phyloP scores from a whole-genome alignment of 2,797 vertebrate species.

The Sebastes reedi region DNA sequence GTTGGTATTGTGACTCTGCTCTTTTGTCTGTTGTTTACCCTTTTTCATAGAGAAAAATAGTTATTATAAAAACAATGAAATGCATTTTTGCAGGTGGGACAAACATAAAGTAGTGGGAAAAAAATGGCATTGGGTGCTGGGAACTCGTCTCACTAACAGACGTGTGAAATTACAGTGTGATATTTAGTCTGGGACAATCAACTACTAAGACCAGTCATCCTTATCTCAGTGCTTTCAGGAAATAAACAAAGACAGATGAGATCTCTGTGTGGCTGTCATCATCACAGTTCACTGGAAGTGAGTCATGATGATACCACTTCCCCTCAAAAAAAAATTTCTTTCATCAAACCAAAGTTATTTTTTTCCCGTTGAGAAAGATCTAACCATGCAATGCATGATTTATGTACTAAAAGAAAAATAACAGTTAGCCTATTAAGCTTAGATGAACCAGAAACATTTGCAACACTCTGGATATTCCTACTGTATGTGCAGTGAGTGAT shows the following conservation, averaged over 20 bases:
- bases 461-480: not conserved
- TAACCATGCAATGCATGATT: not conserved
- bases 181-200: conserved; percentile 9
- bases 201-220: not conserved
- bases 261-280: conserved; percentile 15
- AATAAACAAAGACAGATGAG: conserved; percentile 25
- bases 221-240: conserved; percentile 10
- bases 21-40: conserved; percentile 24
- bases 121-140: not conserved
- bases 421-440: not conserved
- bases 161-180: conserved; percentile 10
- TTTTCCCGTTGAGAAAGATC: not conserved
- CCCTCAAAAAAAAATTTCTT: not conserved
- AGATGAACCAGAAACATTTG: conserved; percentile 10
- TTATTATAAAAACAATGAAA: conserved; percentile 10
- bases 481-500: conserved; percentile 10
- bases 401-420: not conserved
- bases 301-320: conserved; percentile 49
- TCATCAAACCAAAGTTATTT: not conserved
- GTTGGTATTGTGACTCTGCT: not conserved
- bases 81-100: not conserved
- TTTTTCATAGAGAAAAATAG: not conserved
- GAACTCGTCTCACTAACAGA: not conserved
- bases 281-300: conserved; percentile 5
- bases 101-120: not conserved